These are phyloP conservation scores for Sphenodon punctatus DNA, from an alignment of 2,797 vertebrate species.

Conservation along the genomic window DNA sequence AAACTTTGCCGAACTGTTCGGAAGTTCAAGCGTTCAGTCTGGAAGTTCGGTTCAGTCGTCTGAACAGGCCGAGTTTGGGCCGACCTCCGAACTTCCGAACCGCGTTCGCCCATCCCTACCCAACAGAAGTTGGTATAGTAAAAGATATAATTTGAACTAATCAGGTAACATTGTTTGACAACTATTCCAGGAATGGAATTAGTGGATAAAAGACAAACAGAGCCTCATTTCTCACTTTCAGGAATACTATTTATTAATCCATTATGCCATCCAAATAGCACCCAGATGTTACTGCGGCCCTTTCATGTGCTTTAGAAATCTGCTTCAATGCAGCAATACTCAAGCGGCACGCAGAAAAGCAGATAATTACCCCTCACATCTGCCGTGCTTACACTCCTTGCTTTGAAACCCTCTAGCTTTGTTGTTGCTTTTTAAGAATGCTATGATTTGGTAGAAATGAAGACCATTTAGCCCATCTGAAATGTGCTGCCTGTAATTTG, in stretches of 20 bases:
- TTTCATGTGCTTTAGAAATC: constrained; percentile 12
- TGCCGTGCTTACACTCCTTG: constrained; percentile 7
- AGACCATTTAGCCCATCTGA: too few species aligned
- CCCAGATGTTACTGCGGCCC: constrained; percentile 30
- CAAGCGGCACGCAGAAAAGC: constrained; percentile 10
- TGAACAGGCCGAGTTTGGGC: too few species aligned
- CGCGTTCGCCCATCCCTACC: too few species aligned
- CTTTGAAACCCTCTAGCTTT: background rate
- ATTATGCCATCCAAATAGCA: constrained; percentile 29
- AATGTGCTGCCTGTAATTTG: background rate
- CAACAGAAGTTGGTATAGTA: too few species aligned
- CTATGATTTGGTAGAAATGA: constrained; percentile 28
- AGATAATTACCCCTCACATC: constrained; percentile 24
- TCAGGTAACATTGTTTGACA: background rate
- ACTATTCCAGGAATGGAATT: constrained; percentile 9
- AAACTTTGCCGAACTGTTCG: too few species aligned
- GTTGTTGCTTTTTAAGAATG: background rate
- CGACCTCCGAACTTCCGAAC: too few species aligned
- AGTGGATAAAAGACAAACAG: background rate
- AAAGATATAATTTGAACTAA: too few species aligned
- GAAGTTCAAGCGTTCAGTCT: too few species aligned
- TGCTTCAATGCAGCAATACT: constrained; percentile 8
- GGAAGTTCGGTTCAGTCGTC: too few species aligned
- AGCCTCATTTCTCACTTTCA: constrained; percentile 10
- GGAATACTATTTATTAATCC: constrained; percentile 26